Evolutionary conservation across 1,140 invertebrate species (phyloP).

Genomic region (Dreissena rostriformis): DNA sequence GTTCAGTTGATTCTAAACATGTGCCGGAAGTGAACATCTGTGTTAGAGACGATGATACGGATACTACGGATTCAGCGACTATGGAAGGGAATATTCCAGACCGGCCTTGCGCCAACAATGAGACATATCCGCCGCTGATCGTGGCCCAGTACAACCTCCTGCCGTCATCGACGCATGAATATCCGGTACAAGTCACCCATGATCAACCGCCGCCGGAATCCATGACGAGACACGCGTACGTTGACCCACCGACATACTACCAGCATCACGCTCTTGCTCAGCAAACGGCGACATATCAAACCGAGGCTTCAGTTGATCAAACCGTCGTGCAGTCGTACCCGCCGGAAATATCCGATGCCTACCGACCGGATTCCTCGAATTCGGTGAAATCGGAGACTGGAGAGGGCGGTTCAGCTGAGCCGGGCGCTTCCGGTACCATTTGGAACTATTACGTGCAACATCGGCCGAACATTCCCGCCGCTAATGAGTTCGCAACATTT

Average conservation of each 20-base stretch:
- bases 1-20: too few species aligned
- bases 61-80: not conserved
- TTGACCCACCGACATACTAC: not conserved
- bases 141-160: not conserved
- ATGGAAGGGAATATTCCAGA: not conserved
- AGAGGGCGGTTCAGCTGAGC: constrained; percentile 2
- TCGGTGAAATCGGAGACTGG: constrained; percentile 28
- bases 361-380: constrained; percentile 8
- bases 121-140: not conserved
- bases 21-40: too few species aligned
- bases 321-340: constrained; percentile 4
- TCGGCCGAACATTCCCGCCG: not conserved
- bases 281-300: not conserved
- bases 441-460: constrained; percentile 34
- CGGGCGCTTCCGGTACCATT: not conserved
- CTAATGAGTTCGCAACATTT: constrained; percentile 29
- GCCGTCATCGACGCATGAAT: too few species aligned
- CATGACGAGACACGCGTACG: not conserved
- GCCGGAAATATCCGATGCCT: not conserved
- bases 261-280: not conserved
- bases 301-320: not conserved
- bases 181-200: not conserved
- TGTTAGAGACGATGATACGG: not conserved
- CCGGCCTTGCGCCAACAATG: not conserved
- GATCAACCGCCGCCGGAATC: not conserved